phyloP scores from a whole-genome alignment of 1,140 invertebrate genomes.

The Drosophila lini region DNA sequence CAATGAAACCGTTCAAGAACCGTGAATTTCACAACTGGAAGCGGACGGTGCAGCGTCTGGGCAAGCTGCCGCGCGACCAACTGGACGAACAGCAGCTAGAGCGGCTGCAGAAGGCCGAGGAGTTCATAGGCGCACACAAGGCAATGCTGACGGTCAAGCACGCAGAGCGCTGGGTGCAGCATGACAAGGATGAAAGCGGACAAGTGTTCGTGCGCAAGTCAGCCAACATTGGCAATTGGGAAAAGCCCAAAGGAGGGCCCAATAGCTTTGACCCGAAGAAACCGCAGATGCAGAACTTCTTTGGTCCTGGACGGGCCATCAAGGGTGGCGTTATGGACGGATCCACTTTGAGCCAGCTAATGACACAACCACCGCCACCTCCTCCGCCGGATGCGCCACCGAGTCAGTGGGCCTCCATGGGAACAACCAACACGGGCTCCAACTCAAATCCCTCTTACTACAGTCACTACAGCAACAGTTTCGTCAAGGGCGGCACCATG shows the following conservation, averaged over 20 bases:
- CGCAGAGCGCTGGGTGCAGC: constrained; percentile 72
- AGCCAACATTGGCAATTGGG: constrained; percentile 33
- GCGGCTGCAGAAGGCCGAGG: constrained; percentile 64
- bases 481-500: constrained; percentile 52
- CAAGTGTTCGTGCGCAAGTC: constrained; percentile 61
- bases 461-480: constrained; percentile 49
- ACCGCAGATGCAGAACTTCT: constrained; percentile 29
- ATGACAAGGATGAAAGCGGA: constrained; percentile 24
- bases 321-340: constrained; percentile 44
- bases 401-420: not conserved
- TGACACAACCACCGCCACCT: constrained; percentile 8
- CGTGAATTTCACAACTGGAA: constrained; percentile 77
- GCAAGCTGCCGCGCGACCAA: constrained; percentile 63
- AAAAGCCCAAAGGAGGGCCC: constrained; percentile 6
- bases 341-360: not conserved
- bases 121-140: constrained; percentile 72
- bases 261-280: constrained; percentile 19
- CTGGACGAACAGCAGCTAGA: constrained; percentile 67
- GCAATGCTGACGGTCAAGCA: constrained; percentile 74
- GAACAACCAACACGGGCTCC: constrained; percentile 5
- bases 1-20: constrained; percentile 81
- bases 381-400: constrained; percentile 19
- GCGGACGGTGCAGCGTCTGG: constrained; percentile 70
- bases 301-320: constrained; percentile 63
- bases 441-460: constrained; percentile 47